Evolutionary conservation across 2,797 vertebrate species (phyloP).

Genomic region (Ispidina lecontei): DNA sequence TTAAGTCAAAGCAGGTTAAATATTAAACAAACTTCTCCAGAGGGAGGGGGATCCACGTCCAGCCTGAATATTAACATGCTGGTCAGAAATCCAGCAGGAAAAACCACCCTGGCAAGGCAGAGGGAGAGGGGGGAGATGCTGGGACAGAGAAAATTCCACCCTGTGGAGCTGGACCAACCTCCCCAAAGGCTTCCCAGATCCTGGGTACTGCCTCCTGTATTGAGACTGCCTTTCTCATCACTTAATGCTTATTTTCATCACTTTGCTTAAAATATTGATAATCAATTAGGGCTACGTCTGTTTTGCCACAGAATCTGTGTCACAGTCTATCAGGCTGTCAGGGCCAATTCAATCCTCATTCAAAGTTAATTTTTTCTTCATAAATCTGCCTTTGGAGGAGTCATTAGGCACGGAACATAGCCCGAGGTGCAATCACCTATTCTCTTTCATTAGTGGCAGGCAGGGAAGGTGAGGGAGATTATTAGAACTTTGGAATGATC

Average conservation of each 20-base stretch:
- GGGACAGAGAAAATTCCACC: slow-evolving; percentile 47
- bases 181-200: slow-evolving; percentile 72
- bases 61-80: slow-evolving; percentile 52
- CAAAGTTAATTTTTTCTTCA: slow-evolving; percentile 95
- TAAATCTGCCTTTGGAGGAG: slow-evolving; percentile 91
- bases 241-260: slow-evolving; percentile 99
- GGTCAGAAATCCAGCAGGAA: slow-evolving; percentile 26
- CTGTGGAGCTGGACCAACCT: slow-evolving; percentile 46
- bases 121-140: neutral
- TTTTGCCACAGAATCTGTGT: slow-evolving; percentile 98
- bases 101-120: slow-evolving; percentile 44
- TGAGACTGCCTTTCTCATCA: slow-evolving; percentile 90
- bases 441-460: slow-evolving; percentile 99
- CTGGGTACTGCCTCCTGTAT: slow-evolving; percentile 82
- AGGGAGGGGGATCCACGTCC: slow-evolving; percentile 11
- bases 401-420: slow-evolving; percentile 91
- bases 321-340: slow-evolving; percentile 97
- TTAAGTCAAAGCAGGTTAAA: slow-evolving; percentile 56
- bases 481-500: slow-evolving; percentile 99
- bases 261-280: slow-evolving; percentile 99
- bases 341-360: slow-evolving; percentile 95
- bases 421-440: slow-evolving; percentile 99
- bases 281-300: slow-evolving; percentile 99
- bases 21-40: slow-evolving; percentile 51
- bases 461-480: slow-evolving; percentile 99